Evolutionary conservation across 2,113 vertebrate genomes (phyloP), one percentile per base, ranked within the genome.

Genomic region (Cacatua alba): DNA sequence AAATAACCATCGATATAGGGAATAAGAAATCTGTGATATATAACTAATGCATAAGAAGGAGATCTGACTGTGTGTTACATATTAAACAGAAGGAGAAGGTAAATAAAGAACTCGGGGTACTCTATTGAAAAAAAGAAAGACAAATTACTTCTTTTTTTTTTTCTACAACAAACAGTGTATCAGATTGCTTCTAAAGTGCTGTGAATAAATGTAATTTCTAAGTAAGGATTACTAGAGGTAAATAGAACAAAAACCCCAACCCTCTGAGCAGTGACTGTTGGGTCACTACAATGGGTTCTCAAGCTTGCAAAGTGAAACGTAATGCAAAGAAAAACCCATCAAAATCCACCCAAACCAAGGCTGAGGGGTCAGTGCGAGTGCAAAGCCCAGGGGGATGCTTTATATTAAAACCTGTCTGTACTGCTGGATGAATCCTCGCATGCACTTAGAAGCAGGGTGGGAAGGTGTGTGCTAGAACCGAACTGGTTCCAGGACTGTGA

Each of bases 381-480:
- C 18, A 39, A 69, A 78, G 21, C 33, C 24, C 4, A 2, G 10
- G 25, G 12, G 4, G 9, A 1, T 0, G 0, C 53, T 53, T 21
- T 35, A 71, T 26, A 43, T 11, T 44, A 52, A 79, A 48, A 52
- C 44, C 31, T 55, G 10, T 43, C 68, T 48, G 11, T 39, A 6
- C 17, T 65, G 37, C 84, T 72, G 57, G 70, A 31, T 13, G 62
- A 63, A 65, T 26, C 48, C 31, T 76, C 23, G 44, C 21, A 65
- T 3, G 5, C 59, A 10, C 19, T 26, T 3, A 12, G 26, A 10
- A 85, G 31, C 23, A 79, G 21, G 21, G 49, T 31, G 33, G 70
- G 76, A 62, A 29, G 19, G 46, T 2, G 1, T 8, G 4, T 5
- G 29, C 44, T 33, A 8, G 51, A 60, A 10, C 8, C 7, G 14